These are phyloP conservation scores for Melinaea menophilus DNA, from an alignment of 2,888 invertebrate species.

Conservation along the genomic window DNA sequence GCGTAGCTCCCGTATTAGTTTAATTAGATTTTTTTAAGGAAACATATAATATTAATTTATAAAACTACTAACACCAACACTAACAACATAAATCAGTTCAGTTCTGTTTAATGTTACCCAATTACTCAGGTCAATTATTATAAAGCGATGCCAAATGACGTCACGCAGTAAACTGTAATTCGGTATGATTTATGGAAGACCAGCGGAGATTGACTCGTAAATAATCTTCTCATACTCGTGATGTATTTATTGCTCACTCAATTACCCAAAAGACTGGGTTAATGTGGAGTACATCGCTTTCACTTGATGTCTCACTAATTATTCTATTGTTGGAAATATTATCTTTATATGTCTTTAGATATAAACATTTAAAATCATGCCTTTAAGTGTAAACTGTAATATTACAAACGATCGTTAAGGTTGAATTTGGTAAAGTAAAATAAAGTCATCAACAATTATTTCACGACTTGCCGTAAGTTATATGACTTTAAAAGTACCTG, in stretches of 20 bases:
- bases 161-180: constrained; percentile 17
- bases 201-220: constrained; percentile 19
- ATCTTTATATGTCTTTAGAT: no score
- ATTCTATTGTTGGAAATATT: no score
- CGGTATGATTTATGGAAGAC: constrained; percentile 24
- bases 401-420: no score
- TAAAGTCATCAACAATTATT: background rate
- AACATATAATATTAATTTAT: background rate
- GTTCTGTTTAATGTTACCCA: background rate
- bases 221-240: constrained; percentile 14
- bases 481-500: constrained; percentile 2
- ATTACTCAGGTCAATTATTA: constrained; percentile 13
- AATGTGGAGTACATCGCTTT: constrained; percentile 3
- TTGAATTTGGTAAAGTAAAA: background rate
- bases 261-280: constrained; percentile 7
- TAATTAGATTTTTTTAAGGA: no score
- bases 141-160: constrained; percentile 26
- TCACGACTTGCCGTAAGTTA: constrained; percentile 2
- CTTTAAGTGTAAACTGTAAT: no score
- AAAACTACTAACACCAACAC: background rate
- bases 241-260: constrained; percentile 13
- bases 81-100: background rate
- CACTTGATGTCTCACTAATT: background rate
- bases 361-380: no score
- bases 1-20: background rate